Evolutionary conservation across 2,113 vertebrate genomes (phyloP).

Genomic region (Bostrychus sinensis): DNA sequence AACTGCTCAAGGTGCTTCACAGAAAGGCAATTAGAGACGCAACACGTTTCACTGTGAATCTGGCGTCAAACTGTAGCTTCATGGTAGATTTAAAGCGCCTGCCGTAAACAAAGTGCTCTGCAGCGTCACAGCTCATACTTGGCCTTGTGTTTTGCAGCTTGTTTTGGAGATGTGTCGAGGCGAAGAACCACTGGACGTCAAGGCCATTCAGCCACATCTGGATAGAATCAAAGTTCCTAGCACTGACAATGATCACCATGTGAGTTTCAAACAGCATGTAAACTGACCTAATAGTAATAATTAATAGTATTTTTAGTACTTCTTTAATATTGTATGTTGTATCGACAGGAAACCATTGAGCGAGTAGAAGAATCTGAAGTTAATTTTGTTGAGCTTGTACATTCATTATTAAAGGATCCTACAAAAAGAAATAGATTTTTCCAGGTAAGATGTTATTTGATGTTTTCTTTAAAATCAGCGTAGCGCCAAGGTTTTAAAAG

Average conservation of each 20-base stretch:
- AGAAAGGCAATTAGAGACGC: too few species aligned
- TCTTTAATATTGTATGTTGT: slow-evolving; percentile 1
- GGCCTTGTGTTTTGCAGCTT: slow-evolving; percentile 42
- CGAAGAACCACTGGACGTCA: slow-evolving; percentile 64
- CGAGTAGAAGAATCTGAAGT: slow-evolving; percentile 76
- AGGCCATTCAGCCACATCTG: slow-evolving; percentile 74
- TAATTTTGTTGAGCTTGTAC: slow-evolving; percentile 77
- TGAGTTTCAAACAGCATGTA: slow-evolving; percentile 24
- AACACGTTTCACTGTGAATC: background rate
- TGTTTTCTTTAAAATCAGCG: background rate
- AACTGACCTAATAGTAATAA: background rate
- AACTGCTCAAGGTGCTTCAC: too few species aligned
- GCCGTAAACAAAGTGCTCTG: too few species aligned
- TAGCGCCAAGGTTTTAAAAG: too few species aligned
- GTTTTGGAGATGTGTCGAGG: slow-evolving; percentile 76
- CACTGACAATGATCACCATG: slow-evolving; percentile 68
- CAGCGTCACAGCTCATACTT: too few species aligned
- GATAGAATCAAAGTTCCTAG: slow-evolving; percentile 74
- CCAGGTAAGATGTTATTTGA: slow-evolving; percentile 48
- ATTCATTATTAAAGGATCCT: slow-evolving; percentile 70
- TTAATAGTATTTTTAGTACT: background rate
- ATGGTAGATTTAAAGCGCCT: too few species aligned
- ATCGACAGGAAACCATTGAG: slow-evolving; percentile 61
- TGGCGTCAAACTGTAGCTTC: too few species aligned
- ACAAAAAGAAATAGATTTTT: slow-evolving; percentile 72